Evolutionary conservation across 2,797 vertebrate genomes (phyloP), one percentile per base, ranked within the genome.

Genomic region (Hypotaenidia okinawae): DNA sequence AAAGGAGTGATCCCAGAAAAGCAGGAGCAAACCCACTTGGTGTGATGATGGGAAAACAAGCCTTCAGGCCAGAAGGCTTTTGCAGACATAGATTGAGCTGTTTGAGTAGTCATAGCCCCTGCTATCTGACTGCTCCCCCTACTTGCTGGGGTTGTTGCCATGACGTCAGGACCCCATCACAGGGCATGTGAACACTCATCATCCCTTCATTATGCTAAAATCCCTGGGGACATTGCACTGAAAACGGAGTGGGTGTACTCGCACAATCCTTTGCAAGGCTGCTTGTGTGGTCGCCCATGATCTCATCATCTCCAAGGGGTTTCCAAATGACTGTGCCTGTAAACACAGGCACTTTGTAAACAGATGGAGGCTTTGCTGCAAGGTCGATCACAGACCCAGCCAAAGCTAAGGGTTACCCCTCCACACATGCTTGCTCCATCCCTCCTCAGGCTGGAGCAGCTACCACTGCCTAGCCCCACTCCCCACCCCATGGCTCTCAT

Each of bases 141-240:
- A 7, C 16, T 52, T 45, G 16, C n/a, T 43, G 68, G 37, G 24
- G 8, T 15, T 70, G 35, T n/a, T 80, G 37, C 19, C 15, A 5
- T 28, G 30, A 33, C 25, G 66, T 57, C 0, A 2, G 43, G 43
- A 70, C 17, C 10, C 30, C 32, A 23, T 10, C n/a, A 35, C 0
- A 0, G 63, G 32, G 18, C 2, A 2, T 19, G 19, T 5, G 58
- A 52, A 41, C 15, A 8, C 30, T 62, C 2, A 0, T 19, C 58
- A 19, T 45, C 43, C 7, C 32, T 59, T 63, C 32, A 25, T 72
- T 49, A 24, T 5, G 4, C 75, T 57, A 11, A 68, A 84, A 74
- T 37, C 41, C 52, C 10, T 35, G 62, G 27, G 35, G 9, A 66
- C 0, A 0, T 41, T 1, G 3, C 66, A 30, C 4, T 66, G 75